Percentiles rank a stretch among this genome's conserved stretches.
Evolutionary conservation across 2,113 vertebrate genomes (phyloP).

Genomic region (Cygnus buccinator): DNA sequence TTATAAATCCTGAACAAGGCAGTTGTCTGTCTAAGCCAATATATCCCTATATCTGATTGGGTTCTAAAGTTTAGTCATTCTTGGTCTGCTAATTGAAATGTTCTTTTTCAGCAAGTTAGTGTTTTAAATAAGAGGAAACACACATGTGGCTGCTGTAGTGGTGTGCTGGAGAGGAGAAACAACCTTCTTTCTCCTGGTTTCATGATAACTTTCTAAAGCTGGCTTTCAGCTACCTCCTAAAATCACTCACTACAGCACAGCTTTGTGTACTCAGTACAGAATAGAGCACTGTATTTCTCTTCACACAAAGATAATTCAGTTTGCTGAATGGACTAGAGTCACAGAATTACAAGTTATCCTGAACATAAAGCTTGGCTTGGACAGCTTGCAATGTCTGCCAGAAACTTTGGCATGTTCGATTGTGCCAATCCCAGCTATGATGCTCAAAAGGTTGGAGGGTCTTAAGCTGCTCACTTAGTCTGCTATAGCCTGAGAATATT

Average conservation of each 20-base stretch:
- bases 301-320: conserved; percentile 57
- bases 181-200: neutral
- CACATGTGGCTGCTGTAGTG: neutral
- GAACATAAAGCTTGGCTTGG: conserved; percentile 46
- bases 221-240: conserved; percentile 39
- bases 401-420: neutral
- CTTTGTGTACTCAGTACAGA: conserved; percentile 55
- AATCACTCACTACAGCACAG: conserved; percentile 50
- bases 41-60: neutral
- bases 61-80: neutral
- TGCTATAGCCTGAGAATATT: conserved; percentile 32
- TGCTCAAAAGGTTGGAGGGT: neutral
- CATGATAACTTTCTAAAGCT: conserved; percentile 9
- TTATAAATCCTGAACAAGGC: neutral
- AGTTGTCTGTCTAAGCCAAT: neutral
- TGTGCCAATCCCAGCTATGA: neutral
- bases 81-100: neutral
- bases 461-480: neutral
- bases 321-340: conserved; percentile 58
- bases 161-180: neutral
- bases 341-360: conserved; percentile 48
- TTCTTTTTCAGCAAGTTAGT: neutral
- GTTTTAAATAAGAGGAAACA: neutral
- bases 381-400: conserved; percentile 39
- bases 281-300: conserved; percentile 53